Base-by-base conservation (phyloP, 2,888 invertebrate genomes). In the Lasioglossum oenotherae region DNA sequence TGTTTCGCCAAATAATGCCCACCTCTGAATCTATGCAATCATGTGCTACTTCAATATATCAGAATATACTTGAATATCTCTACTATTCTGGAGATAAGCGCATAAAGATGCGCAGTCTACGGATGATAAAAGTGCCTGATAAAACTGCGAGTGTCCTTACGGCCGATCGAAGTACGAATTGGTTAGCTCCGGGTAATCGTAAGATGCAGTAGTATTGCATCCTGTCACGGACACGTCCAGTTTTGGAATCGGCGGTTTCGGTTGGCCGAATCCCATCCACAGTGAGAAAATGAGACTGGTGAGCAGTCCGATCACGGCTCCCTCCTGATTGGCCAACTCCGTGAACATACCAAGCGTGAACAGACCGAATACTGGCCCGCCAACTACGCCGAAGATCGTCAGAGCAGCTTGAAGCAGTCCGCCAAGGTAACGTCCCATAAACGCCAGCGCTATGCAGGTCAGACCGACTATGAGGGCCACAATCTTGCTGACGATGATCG, bases 301-400 rank as follows among this genome's bases (percentile, higher is more conserved):
- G 2, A 97, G 76, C 10, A 98, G 95, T 0, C 97, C 98, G 10
- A 96, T 91, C 23, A 97, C 96, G 0, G 97, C 97, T 41, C 98
- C 98, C 94, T 95, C 96, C 95, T 98, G 96, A 94, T 98, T 98
- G 41, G 97, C 97, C 80, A 95, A 96, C 16, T 97, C 97, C 74
- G 97, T 97, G 92, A 97, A 97, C 98, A 98, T 98, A 91, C 98
- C 98, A 41, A 98, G 95, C 0, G 98, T 97, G 94, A 98, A 99
- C 1, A 98, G 96, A 0, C 97, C 98, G 38, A 98, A 95, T 60
- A 98, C 95, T 0, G 98, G 98, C 0, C 98, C 98, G 0, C 98
- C 98, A 23, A 98, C 97, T 0, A 98, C 97, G 2, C 98, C 98
- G 93, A 98, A 98, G 88, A 98, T 98, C 0, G 98, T 98, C 19